Evolutionary conservation across 2,113 vertebrate genomes (phyloP).

Genomic region (Thalassarche chlororhynchos): DNA sequence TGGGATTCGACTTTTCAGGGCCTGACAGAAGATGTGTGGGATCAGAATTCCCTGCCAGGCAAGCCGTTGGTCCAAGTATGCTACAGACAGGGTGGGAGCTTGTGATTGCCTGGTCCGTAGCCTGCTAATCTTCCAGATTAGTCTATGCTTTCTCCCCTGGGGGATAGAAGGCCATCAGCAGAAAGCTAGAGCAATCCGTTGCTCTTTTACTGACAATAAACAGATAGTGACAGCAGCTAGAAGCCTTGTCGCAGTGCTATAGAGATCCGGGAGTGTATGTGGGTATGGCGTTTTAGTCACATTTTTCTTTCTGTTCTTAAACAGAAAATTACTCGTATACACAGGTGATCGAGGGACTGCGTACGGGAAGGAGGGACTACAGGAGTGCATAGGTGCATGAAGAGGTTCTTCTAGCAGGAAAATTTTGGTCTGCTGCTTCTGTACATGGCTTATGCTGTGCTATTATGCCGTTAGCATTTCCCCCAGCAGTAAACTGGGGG

Average conservation of each 20-base stretch:
- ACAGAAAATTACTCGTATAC: neutral
- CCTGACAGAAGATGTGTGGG: conserved; percentile 42
- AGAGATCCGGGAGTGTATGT: neutral
- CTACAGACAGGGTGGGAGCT: neutral
- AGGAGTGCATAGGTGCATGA: neutral
- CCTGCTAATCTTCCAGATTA: conserved; percentile 66
- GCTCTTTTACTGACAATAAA: conserved; percentile 29
- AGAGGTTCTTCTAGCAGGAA: neutral
- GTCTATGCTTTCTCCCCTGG: conserved; percentile 8
- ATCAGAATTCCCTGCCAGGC: conserved; percentile 56
- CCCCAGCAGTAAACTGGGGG: neutral
- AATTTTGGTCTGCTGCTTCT: neutral
- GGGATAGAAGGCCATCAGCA: conserved; percentile 42
- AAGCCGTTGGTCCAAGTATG: neutral
- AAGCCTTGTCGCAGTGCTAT: neutral
- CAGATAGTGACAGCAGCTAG: conserved; percentile 15
- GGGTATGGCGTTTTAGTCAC: neutral
- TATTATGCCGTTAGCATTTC: neutral
- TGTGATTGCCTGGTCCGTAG: conserved; percentile 27
- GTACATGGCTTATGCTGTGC: neutral
- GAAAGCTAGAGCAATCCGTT: conserved; percentile 36
- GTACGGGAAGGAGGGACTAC: neutral
- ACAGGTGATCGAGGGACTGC: neutral
- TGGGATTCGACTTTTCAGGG: neutral
- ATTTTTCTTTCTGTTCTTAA: neutral